phyloP scores from a whole-genome alignment of 2,797 vertebrate genomes.

The Takifugu rubripes region DNA sequence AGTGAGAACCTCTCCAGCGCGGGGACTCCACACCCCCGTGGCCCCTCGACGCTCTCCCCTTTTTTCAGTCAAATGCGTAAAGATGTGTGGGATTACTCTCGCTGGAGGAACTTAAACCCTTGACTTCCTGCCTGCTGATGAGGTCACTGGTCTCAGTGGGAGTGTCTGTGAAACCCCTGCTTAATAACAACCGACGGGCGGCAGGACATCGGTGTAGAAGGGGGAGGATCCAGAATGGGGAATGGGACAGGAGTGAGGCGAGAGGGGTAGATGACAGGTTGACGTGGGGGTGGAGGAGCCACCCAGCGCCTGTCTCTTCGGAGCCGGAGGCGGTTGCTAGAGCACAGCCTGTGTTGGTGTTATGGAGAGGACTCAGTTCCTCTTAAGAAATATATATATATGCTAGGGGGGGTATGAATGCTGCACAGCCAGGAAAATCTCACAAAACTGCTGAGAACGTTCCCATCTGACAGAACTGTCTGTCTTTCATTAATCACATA shows the following conservation, averaged over 20 bases:
- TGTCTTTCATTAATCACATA: slow-evolving; percentile 46
- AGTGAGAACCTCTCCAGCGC: slow-evolving; percentile 56
- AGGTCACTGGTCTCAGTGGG: slow-evolving; percentile 78
- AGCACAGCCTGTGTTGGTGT: slow-evolving; percentile 55
- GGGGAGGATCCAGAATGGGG: slow-evolving; percentile 21
- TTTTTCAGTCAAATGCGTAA: slow-evolving; percentile 52
- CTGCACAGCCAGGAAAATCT: slow-evolving; percentile 61
- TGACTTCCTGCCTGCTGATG: slow-evolving; percentile 81
- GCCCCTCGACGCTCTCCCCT: slow-evolving; percentile 26
- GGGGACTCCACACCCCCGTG: slow-evolving; percentile 57
- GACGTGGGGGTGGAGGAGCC: slow-evolving; percentile 8
- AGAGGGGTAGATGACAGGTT: slow-evolving; percentile 53
- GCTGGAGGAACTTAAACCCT: slow-evolving; percentile 75
- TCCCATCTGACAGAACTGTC: slow-evolving; percentile 36
- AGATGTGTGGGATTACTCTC: slow-evolving; percentile 78
- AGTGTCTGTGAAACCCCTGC: slow-evolving; percentile 75
- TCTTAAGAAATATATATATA: slow-evolving; percentile 31
- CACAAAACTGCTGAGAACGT: slow-evolving; percentile 46
- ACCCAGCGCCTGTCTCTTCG: slow-evolving; percentile 38
- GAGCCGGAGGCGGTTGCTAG: slow-evolving; percentile 46
- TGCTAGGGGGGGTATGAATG: slow-evolving; percentile 25
- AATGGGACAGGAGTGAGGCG: slow-evolving; percentile 26
- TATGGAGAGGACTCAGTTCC: slow-evolving; percentile 46
- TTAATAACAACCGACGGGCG: slow-evolving; percentile 59
- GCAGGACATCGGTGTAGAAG: slow-evolving; percentile 27